These are phyloP conservation scores for Rhagophthalmus giganteus DNA, from an alignment of 2,888 invertebrate species.

Conservation along the genomic window DNA sequence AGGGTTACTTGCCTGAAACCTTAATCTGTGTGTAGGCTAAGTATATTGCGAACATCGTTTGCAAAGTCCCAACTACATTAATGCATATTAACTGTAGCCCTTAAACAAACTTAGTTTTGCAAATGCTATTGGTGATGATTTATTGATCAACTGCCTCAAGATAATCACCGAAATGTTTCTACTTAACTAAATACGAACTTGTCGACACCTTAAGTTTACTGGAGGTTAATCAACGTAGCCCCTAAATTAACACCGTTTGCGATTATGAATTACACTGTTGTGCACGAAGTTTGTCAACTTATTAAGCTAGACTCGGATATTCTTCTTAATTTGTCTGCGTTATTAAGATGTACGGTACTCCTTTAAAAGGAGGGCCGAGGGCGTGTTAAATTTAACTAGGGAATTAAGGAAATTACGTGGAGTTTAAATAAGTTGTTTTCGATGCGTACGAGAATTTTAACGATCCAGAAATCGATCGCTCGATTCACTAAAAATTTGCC, in stretches of 20 bases:
- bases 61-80: constrained; percentile 27
- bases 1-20: constrained; percentile 29
- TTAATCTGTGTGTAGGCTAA: constrained; percentile 31
- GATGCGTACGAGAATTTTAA: no score
- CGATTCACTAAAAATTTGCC: no score
- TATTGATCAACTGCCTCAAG: constrained; percentile 11
- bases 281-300: no score
- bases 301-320: no score
- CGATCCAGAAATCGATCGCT: no score
- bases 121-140: constrained; percentile 18
- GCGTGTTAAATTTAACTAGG: no score
- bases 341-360: no score
- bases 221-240: neutral
- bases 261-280: neutral
- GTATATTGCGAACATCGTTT: constrained; percentile 29
- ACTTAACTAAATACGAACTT: neutral
- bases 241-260: neutral
- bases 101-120: constrained; percentile 26
- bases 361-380: no score
- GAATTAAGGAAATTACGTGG: no score
- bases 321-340: no score
- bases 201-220: neutral
- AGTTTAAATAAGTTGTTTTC: no score
- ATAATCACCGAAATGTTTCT: constrained; percentile 6
- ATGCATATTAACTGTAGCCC: constrained; percentile 28